These are phyloP conservation scores for Dissostichus mawsoni DNA, from an alignment of 2,113 vertebrate species.

Conservation along the genomic window DNA sequence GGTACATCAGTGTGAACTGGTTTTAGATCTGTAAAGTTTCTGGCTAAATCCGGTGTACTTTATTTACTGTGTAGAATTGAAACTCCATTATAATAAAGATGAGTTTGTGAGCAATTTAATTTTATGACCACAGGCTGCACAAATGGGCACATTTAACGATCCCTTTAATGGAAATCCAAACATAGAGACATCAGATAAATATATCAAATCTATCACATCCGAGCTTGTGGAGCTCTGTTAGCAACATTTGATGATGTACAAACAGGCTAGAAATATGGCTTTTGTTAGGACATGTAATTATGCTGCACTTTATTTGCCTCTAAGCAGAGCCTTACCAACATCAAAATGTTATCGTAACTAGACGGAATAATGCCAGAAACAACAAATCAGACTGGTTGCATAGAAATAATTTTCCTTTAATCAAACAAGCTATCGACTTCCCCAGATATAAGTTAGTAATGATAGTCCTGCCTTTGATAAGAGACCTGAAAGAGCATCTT, in stretches of 20 bases:
- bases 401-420: conserved; percentile 39
- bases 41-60: too few species aligned
- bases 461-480: conserved; percentile 31
- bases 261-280: neutral
- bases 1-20: neutral
- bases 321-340: neutral
- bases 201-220: neutral
- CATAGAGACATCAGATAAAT: neutral
- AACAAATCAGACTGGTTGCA: neutral
- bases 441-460: conserved; percentile 10
- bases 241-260: neutral
- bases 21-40: neutral
- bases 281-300: too few species aligned
- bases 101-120: neutral
- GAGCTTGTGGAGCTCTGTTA: neutral
- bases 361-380: neutral
- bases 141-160: neutral
- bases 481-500: conserved; percentile 32
- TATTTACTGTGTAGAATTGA: too few species aligned
- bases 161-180: neutral
- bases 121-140: neutral
- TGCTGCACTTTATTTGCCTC: too few species aligned
- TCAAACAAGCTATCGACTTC: conserved; percentile 28
- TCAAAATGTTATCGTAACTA: neutral
- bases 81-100: neutral